phyloP scores from a whole-genome alignment of 2,888 invertebrate genomes.

The Pegoplata infirma region DNA sequence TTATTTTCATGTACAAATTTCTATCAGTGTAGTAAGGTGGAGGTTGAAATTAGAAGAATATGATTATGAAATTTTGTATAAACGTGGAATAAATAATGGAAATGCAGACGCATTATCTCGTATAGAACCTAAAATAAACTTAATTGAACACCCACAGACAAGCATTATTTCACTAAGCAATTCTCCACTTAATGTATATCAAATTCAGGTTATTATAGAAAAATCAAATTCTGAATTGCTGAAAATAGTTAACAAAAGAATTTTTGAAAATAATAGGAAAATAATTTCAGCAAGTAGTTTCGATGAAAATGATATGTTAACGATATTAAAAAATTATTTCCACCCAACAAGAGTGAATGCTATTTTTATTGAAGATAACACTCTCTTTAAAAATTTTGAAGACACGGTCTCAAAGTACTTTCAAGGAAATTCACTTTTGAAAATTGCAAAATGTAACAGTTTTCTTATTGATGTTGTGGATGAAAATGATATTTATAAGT shows the following conservation, averaged over 20 bases:
- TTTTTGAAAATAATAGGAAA: slow-evolving; percentile 1
- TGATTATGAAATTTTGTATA: slow-evolving; percentile 35
- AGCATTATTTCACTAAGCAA: not conserved
- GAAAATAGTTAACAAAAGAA: not conserved
- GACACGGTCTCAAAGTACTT: not conserved
- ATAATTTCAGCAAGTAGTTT: not conserved
- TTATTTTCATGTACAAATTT: too few relatives aligned
- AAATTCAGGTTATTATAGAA: slow-evolving; percentile 1
- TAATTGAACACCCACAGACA: too few relatives aligned
- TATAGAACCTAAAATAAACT: slow-evolving; percentile 12
- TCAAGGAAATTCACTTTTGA: not conserved
- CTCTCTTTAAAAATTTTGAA: not conserved
- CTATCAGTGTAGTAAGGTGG: not conserved
- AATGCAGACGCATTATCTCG: slow-evolving; percentile 49
- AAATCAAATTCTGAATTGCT: not conserved
- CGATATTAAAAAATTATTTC: not conserved
- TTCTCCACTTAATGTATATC: slow-evolving; percentile 3
- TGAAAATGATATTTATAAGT: slow-evolving; percentile 1
- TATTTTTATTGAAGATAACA: not conserved
- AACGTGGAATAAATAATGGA: slow-evolving; percentile 1
- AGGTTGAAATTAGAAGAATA: not conserved
- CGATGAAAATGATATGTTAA: not conserved
- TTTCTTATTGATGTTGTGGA: not conserved
- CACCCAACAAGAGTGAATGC: slow-evolving; percentile 10
- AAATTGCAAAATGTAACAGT: not conserved